Evolutionary conservation across 2,113 vertebrate genomes (phyloP), one percentile per base, ranked within the genome.

Genomic region (Heloderma charlesbogerti): DNA sequence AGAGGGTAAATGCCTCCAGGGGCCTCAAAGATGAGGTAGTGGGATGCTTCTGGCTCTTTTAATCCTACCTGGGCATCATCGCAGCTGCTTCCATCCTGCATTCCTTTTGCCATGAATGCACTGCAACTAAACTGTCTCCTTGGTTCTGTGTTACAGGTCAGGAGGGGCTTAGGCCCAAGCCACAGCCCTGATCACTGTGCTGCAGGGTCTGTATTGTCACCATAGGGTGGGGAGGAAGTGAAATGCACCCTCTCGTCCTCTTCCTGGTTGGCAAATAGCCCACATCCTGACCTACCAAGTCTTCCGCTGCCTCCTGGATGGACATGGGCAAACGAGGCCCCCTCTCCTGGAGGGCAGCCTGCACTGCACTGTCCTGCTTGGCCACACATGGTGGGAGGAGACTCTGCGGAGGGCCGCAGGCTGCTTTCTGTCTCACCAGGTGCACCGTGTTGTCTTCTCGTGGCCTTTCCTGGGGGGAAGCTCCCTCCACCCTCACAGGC

Each of bases 131-230:
- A 90, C 25, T 40, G 9, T 27, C 83, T 80, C 74, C 83, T 90
- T 90, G 45, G 83, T 90, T 90, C 83, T 90, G 72, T 90, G 72
- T 90, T 90, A 57, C 89, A 90, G 89, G 89, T 90, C 89, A n/a
- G 89, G 83, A 86, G 83, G 89, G 89, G 83, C 89, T 86, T 90
- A 90, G 89, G 83, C 89, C 89, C 89, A 90, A 54, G 10, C 43
- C 83, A 69, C 80, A 69, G 15, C 89, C 60, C 84, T 90, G 72
- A 79, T 51, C 84, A 80, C 69, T 90, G 83, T 86, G 83, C 89
- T 69, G 84, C 89, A 86, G 89, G 82, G 89, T 86, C 75, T 86
- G 74, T 90, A 90, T 86, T 29, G 45, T 85, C 74, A 57, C 60
- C 89, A 34, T 86, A 54, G 83, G 83, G 89, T 90, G 89, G 83